Evolutionary conservation across 1,140 invertebrate genomes (phyloP).

Genomic region (Patella vulgata): DNA sequence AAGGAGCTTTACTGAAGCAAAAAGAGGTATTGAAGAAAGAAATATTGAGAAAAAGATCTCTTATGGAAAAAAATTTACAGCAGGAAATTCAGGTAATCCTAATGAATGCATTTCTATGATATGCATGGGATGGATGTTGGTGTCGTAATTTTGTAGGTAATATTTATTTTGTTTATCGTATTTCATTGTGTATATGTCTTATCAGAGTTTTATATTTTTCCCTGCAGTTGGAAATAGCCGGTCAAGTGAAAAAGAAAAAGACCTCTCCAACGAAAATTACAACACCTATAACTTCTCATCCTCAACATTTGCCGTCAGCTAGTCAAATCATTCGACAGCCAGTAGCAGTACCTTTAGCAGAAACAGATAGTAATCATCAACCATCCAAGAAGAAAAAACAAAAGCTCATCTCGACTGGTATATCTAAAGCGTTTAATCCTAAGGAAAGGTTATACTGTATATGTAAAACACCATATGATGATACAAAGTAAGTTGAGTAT

Average conservation of each 20-base stretch:
- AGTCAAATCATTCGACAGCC: constrained; percentile 14
- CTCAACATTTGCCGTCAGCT: not conserved
- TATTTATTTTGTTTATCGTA: constrained; percentile 2
- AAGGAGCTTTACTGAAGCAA: constrained; percentile 76
- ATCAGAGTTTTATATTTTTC: not conserved
- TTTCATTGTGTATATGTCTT: too few relatives aligned
- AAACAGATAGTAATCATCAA: constrained; percentile 1
- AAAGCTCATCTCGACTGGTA: constrained; percentile 61
- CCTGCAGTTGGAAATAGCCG: constrained; percentile 43
- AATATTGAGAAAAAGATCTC: constrained; percentile 87
- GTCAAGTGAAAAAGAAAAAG: constrained; percentile 30
- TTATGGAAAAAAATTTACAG: constrained; percentile 91
- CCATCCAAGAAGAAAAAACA: constrained; percentile 53
- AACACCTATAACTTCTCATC: constrained; percentile 2
- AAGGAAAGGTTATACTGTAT: constrained; percentile 85
- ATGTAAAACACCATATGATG: constrained; percentile 94
- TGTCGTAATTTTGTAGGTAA: constrained; percentile 8
- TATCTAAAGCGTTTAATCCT: constrained; percentile 37
- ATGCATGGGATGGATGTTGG: not conserved
- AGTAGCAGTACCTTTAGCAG: constrained; percentile 11
- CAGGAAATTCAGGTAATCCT: constrained; percentile 76
- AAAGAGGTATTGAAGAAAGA: constrained; percentile 94
- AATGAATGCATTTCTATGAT: not conserved
- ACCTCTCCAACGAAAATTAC: not conserved
- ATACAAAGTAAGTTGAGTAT: constrained; percentile 69